Base-by-base conservation (phyloP, 2,113 vertebrate genomes). In the Alectura lathami region DNA sequence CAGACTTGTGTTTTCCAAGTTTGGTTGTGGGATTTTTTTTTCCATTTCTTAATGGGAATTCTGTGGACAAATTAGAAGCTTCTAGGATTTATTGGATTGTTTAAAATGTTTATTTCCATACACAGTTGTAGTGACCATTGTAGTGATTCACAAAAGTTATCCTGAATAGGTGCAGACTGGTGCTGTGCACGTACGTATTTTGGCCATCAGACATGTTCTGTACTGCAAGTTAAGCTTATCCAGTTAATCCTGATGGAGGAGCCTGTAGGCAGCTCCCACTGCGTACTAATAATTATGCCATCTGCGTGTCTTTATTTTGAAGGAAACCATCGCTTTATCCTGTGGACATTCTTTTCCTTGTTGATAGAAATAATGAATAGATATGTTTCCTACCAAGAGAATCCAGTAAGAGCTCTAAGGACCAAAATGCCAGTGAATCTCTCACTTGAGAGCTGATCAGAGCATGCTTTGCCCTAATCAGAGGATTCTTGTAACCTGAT, bases 101-200 rank as follows among this genome's bases (percentile, higher is more conserved):
- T 63, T 29, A 21, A 64, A 73, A 32, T 66, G 0, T 54, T 75
- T 40, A 13, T 74, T 84, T 54, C 32, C 6, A 7, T 48, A 8
- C 32, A 47, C 1, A 27, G 2, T 34, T 47, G 3, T 21, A 67
- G 18, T 40, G 13, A 45, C 27, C 9, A n/a, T 12, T 69, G 23
- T 26, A 60, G 9, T 29, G 32, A 45, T 38, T 11, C 17, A 40
- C 6, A 26, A 11, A 53, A 27, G 18, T 38, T 17, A 83, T 32
- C 17, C 18, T 54, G 38, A 45, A 14, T 6, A 69, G 21, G 9
- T 27, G 38, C 9, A 57, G 56, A 36, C 8, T 21, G n/a, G 66
- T 13, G 24, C 11, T 77, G 32, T 42, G 14, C 26, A 6, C 29
- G 0, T 6, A 1, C 13, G 6, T 13, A 13, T 9, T 8, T 63